Percentiles rank a stretch among this genome's conserved stretches.
phyloP scores from a whole-genome alignment of 2,888 invertebrate genomes.

The Platypus cylindrus region DNA sequence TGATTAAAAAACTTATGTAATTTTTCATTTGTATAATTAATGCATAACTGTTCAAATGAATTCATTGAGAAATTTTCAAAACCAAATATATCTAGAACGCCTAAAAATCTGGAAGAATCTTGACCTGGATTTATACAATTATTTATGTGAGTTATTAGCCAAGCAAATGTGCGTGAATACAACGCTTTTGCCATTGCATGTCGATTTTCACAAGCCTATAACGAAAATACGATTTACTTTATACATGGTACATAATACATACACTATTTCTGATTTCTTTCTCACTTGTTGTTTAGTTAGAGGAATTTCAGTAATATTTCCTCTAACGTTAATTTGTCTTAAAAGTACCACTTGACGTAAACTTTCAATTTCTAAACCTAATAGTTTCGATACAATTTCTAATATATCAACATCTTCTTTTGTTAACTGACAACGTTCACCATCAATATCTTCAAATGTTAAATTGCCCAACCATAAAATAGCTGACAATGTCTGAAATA shows the following conservation, averaged over 20 bases:
- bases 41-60: constrained; percentile 85
- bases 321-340: constrained; percentile 69
- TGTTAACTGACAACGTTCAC: constrained; percentile 68
- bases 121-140: constrained; percentile 82
- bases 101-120: constrained; percentile 64
- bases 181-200: constrained; percentile 90
- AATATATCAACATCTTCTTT: constrained; percentile 59
- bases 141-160: constrained; percentile 87
- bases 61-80: constrained; percentile 88
- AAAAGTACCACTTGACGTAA: constrained; percentile 62
- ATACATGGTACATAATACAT: too few relatives aligned
- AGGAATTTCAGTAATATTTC: constrained; percentile 87
- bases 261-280: too few relatives aligned
- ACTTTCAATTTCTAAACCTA: constrained; percentile 63
- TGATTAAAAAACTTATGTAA: constrained; percentile 94
- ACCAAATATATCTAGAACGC: constrained; percentile 86
- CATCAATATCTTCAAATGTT: constrained; percentile 76
- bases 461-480: constrained; percentile 87
- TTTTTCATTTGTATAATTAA: constrained; percentile 90
- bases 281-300: constrained; percentile 69
- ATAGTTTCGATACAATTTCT: constrained; percentile 55
- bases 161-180: constrained; percentile 81
- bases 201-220: constrained; percentile 73
- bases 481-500: constrained; percentile 77
- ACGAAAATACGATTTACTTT: too few relatives aligned